Evolutionary conservation across 37 sponge, comb jelly and placozoan genomes (phyloP).

Genomic region (Cliona cf. orientalis): DNA sequence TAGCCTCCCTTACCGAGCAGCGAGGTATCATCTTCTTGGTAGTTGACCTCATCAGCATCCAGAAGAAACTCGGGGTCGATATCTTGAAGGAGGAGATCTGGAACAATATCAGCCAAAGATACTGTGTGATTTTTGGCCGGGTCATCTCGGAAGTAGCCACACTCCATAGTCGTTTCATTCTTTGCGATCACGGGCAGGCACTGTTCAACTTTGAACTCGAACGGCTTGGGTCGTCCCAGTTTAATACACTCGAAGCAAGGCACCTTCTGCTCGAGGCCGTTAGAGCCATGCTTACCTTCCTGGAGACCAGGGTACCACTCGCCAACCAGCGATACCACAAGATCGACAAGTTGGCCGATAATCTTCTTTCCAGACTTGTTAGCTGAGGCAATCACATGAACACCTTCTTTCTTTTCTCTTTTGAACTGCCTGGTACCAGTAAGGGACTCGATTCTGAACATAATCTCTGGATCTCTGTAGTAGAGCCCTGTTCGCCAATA

Average conservation of each 20-base stretch:
- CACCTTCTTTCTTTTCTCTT: constrained; percentile 60
- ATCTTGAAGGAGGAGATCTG: constrained; percentile 87
- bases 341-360: constrained; percentile 79
- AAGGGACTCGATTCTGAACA: constrained; percentile 70
- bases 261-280: constrained; percentile 54
- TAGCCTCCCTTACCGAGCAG: constrained; percentile 86
- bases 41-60: constrained; percentile 55
- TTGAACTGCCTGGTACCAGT: neutral
- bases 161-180: constrained; percentile 43
- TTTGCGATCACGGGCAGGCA: constrained; percentile 31
- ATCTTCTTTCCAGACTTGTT: constrained; percentile 57
- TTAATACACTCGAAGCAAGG: constrained; percentile 77
- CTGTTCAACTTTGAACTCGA: constrained; percentile 49
- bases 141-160: constrained; percentile 36
- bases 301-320: constrained; percentile 89
- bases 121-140: constrained; percentile 53
- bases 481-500: constrained; percentile 76
- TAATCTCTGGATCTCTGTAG: constrained; percentile 46
- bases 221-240: constrained; percentile 21
- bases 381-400: constrained; percentile 54
- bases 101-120: constrained; percentile 71
- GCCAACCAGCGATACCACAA: constrained; percentile 57
- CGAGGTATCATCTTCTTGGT: constrained; percentile 54
- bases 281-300: constrained; percentile 6
- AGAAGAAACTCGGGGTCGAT: constrained; percentile 72